Evolutionary conservation across 2,797 vertebrate genomes (phyloP).

Genomic region (Onychomys arenicola): DNA sequence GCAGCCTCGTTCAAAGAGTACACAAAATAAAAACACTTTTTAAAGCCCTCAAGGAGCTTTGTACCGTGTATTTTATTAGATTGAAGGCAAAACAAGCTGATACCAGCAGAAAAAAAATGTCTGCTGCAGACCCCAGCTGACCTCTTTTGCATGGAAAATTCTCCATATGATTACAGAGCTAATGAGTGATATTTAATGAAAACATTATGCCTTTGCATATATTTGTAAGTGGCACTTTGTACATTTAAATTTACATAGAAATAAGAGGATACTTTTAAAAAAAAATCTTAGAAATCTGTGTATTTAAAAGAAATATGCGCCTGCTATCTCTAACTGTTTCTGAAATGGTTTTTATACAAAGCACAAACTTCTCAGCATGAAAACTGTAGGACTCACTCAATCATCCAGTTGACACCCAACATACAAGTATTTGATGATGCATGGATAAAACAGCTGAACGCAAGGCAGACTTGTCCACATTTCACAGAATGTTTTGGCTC

Average conservation of each 20-base stretch:
- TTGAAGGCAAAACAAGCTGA: slow-evolving; percentile 85
- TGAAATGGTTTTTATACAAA: slow-evolving; percentile 63
- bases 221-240: slow-evolving; percentile 75
- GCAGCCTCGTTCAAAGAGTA: slow-evolving; percentile 76
- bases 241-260: slow-evolving; percentile 79
- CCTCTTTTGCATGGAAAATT: slow-evolving; percentile 81
- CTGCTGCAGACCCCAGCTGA: slow-evolving; percentile 80
- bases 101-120: slow-evolving; percentile 80
- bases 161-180: slow-evolving; percentile 80
- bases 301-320: slow-evolving; percentile 57
- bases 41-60: slow-evolving; percentile 81
- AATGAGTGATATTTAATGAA: slow-evolving; percentile 85
- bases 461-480: slow-evolving; percentile 27
- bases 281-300: slow-evolving; percentile 66
- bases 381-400: slow-evolving; percentile 65
- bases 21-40: slow-evolving; percentile 83
- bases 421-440: slow-evolving; percentile 57
- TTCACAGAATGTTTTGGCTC: slow-evolving; percentile 62
- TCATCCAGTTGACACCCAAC: slow-evolving; percentile 68
- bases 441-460: slow-evolving; percentile 58
- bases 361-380: slow-evolving; percentile 63
- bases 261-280: slow-evolving; percentile 57
- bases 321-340: slow-evolving; percentile 44
- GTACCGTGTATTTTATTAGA: slow-evolving; percentile 83
- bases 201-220: slow-evolving; percentile 82